Base-by-base conservation (phyloP, 2,888 invertebrate genomes). In the Melikaiella ostensackeni region DNA sequence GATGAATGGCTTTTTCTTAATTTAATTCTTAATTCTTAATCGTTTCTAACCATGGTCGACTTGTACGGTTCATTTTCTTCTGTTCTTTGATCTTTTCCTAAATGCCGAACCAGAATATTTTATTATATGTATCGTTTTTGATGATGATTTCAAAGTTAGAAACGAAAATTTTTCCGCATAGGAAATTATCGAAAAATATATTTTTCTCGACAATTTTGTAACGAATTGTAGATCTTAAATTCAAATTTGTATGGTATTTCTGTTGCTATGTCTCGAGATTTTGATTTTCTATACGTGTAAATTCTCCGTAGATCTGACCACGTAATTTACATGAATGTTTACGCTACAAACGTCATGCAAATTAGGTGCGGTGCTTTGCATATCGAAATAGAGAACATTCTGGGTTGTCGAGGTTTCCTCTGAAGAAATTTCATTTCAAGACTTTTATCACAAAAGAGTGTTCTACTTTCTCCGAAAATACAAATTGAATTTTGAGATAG, bases 1-100 rank as follows among this genome's bases (percentile, higher is more conserved):
- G 86, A 86, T 79, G 86, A 89, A 88, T 88, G 87, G 89, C 87
- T 89, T 88, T 81, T 83, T 86, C 83, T 84, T 82, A 76, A 81
- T 80, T 59, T 79, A 79, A 75, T 78, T 80, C 81, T 80, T 63
- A 79, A 78, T 78, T 82, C 64, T 80, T 79, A 73, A 82, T 79
- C 64, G 77, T 77, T 79, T 80, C 74, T 80, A 83, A 78, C 76
- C 79, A 80, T 84, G 85, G 85, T 86, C 85, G 85, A 85, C 86
- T 85, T 86, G 86, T 85, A 84, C 83, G 76, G 82, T 79, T 83
- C 79, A 80, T 79, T 64, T 38, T 73, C 24, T 76, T 77, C 75
- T 61, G 50, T 46, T 77, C 66, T 63, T 77, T 70, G 21, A 38
- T 70, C 61, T 70, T 33, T 16, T 75, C 24, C 30, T 2, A 30